Percentiles rank a stretch among this genome's conserved stretches.
These are phyloP conservation scores for Drosophila parabipectinata DNA, from an alignment of 1,140 invertebrate species.

Conservation along the genomic window DNA sequence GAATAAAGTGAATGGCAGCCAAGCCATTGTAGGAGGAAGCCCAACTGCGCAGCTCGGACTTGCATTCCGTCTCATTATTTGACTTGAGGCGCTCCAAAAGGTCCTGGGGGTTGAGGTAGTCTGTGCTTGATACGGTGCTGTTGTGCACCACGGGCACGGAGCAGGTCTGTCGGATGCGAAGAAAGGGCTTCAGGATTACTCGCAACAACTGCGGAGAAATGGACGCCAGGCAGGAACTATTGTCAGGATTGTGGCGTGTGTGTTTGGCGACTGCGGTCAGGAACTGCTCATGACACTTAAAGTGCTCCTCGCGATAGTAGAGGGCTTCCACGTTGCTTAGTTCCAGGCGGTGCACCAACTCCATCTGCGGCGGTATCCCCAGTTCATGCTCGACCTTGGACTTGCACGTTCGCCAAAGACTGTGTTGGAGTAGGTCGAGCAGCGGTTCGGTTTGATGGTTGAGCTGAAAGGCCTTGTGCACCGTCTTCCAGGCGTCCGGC, in stretches of 20 bases:
- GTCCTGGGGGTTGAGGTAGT: conserved; percentile 86
- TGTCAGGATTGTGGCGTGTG: conserved; percentile 33
- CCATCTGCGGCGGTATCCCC: conserved; percentile 85
- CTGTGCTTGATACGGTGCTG: conserved; percentile 44
- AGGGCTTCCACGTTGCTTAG: conserved; percentile 85
- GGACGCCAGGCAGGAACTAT: conserved; percentile 42
- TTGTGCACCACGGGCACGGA: conserved; percentile 87
- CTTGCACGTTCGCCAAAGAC: conserved; percentile 89
- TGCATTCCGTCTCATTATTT: conserved; percentile 87
- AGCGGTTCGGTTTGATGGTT: conserved; percentile 66
- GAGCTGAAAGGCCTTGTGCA: conserved; percentile 86
- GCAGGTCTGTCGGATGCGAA: conserved; percentile 89
- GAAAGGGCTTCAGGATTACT: conserved; percentile 86
- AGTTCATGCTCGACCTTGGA: conserved; percentile 86
- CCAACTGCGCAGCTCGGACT: conserved; percentile 87
- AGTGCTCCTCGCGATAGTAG: conserved; percentile 85
- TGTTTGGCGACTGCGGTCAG: conserved; percentile 52
- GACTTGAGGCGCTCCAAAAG: conserved; percentile 88
- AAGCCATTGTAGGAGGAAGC: conserved; percentile 87
- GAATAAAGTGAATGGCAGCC: conserved; percentile 88
- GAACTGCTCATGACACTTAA: conserved; percentile 62
- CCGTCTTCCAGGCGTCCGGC: conserved; percentile 85
- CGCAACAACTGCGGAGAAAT: conserved; percentile 53
- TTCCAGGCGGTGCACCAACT: conserved; percentile 83
- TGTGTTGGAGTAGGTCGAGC: conserved; percentile 85